A percentile compares a stretch with the other conserved stretches of the same genome.
Conservation (phyloP, 1,140 invertebrate genomes). For the Drosophila fuyamai region DNA sequence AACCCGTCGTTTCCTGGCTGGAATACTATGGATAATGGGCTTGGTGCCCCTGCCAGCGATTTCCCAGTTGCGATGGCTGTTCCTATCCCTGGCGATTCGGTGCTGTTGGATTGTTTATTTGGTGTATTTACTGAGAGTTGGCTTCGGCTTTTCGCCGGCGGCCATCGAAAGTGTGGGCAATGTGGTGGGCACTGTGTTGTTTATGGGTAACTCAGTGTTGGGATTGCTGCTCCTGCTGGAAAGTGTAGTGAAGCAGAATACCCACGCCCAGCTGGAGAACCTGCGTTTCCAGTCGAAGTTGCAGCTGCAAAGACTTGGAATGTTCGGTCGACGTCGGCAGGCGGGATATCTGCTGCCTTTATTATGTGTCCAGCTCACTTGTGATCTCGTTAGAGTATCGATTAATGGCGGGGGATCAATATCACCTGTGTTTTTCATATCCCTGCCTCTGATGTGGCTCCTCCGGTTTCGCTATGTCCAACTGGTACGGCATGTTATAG, state of each 20-base stretch:
- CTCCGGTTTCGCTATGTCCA: conserved; percentile 63
- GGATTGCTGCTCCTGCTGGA: conserved; percentile 48
- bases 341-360: conserved; percentile 23
- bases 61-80: background rate
- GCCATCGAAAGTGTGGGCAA: conserved; percentile 2
- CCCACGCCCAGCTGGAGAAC: conserved; percentile 22
- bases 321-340: conserved; percentile 27
- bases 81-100: conserved; percentile 32
- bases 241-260: conserved; percentile 39
- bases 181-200: conserved; percentile 34
- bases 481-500: conserved; percentile 59
- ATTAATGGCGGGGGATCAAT: conserved; percentile 10
- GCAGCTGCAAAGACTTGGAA: conserved; percentile 62
- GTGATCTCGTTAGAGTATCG: conserved; percentile 35
- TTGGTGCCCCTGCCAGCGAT: conserved; percentile 43
- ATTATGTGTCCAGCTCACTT: conserved; percentile 26
- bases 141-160: background rate
- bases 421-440: conserved; percentile 40
- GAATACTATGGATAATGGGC: conserved; percentile 34
- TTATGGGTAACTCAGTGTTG: conserved; percentile 35
- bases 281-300: conserved; percentile 49
- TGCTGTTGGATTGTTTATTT: conserved; percentile 48
- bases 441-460: conserved; percentile 48
- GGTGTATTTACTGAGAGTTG: conserved; percentile 10
- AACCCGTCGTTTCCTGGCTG: conserved; percentile 25